A percentile compares a stretch with the other conserved stretches of the same genome.
These are phyloP conservation scores for Cinclus mexicanus DNA, from an alignment of 2,113 vertebrate species.

Conservation along the genomic window DNA sequence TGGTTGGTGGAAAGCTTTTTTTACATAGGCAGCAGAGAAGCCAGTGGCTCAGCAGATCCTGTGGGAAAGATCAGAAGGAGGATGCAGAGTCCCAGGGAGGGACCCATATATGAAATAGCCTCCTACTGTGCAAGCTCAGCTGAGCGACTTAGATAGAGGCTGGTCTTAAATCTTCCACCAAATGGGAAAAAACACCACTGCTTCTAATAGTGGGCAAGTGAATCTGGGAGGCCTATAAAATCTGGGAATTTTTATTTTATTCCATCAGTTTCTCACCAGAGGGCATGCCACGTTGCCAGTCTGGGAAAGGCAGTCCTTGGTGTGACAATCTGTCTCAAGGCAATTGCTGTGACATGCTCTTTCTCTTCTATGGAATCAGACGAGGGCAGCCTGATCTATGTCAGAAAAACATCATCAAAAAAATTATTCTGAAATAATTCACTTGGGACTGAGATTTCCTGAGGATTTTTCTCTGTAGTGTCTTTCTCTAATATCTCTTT, in stretches of 20 bases:
- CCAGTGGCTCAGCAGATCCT: background rate
- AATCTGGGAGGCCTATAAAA: background rate
- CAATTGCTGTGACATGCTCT: background rate
- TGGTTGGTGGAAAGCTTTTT: background rate
- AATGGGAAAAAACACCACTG: background rate
- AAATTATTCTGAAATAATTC: background rate
- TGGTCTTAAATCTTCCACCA: background rate
- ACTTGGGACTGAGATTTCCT: background rate
- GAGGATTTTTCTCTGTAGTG: background rate
- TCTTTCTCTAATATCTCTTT: background rate
- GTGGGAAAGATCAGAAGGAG: background rate
- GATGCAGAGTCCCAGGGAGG: background rate
- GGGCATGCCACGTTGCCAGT: background rate
- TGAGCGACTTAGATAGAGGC: background rate
- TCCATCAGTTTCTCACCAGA: background rate
- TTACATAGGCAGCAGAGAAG: background rate
- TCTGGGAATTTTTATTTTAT: background rate
- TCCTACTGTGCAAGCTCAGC: rapidly evolving
- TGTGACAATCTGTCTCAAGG: background rate
- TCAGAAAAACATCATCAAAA: background rate
- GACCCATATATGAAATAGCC: rapidly evolving
- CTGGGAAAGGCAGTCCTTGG: background rate
- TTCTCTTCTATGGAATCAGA: background rate
- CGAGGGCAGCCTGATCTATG: background rate
- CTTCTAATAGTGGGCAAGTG: background rate